Evolutionary conservation across 1,140 invertebrate genomes (phyloP).

Genomic region (Bombus waltoni): DNA sequence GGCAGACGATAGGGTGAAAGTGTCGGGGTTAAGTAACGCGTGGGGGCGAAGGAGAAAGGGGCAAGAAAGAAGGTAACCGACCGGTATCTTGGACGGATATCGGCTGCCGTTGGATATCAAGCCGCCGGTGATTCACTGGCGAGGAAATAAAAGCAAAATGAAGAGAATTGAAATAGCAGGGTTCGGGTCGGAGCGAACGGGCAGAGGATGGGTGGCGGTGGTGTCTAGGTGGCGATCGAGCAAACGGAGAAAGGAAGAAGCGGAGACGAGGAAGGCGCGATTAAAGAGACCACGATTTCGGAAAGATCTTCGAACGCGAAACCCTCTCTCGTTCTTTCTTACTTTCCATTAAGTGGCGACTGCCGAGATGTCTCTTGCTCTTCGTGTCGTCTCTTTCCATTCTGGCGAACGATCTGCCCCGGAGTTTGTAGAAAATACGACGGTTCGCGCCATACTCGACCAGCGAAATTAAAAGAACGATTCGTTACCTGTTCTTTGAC

Average conservation of each 20-base stretch:
- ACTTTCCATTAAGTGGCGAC: slow-evolving; percentile 44
- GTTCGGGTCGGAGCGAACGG: background rate
- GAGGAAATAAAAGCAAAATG: slow-evolving; percentile 59
- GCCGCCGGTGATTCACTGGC: slow-evolving; percentile 56
- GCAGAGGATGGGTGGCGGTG: background rate
- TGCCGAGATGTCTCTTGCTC: slow-evolving; percentile 9
- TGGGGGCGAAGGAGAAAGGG: background rate
- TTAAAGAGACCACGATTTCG: slow-evolving; percentile 58
- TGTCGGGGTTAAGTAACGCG: slow-evolving; percentile 11
- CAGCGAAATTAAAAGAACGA: slow-evolving; percentile 15
- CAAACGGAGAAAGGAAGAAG: slow-evolving; percentile 14
- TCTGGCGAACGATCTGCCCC: background rate
- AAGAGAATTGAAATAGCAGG: slow-evolving; percentile 65
- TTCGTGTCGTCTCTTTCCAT: background rate
- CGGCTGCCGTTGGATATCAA: slow-evolving; percentile 54
- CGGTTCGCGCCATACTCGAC: background rate
- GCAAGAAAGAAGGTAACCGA: slow-evolving; percentile 44
- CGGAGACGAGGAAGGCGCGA: slow-evolving; percentile 36
- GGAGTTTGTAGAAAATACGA: background rate
- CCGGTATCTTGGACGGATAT: slow-evolving; percentile 58
- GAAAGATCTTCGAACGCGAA: slow-evolving; percentile 38
- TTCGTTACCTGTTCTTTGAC: too few relatives aligned
- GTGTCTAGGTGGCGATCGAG: slow-evolving; percentile 54
- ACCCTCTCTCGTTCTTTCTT: slow-evolving; percentile 15
- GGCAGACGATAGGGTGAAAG: background rate